phyloP scores from a whole-genome alignment of 2,113 vertebrate genomes.

The Ceyx cyanopectus region DNA sequence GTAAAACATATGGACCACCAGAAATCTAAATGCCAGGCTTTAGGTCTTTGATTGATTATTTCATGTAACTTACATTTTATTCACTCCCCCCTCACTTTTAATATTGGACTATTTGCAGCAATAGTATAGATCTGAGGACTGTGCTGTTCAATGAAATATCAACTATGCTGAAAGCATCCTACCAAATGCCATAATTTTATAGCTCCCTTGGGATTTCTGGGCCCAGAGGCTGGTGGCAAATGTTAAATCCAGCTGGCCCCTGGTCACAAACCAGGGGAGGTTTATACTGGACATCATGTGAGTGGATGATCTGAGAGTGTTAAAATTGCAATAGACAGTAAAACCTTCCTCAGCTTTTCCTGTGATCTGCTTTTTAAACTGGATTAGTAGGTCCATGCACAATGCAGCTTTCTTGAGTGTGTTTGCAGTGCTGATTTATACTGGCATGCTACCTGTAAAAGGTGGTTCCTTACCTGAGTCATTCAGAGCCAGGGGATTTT shows the following conservation, averaged over 20 bases:
- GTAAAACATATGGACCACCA: conserved; percentile 65
- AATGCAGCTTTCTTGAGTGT: not conserved
- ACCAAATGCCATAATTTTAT: not conserved
- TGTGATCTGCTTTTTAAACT: not conserved
- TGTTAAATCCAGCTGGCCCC: no score
- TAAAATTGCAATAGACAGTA: not conserved
- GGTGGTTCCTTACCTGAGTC: not conserved
- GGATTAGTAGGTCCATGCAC: not conserved
- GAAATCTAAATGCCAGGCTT: conserved; percentile 20
- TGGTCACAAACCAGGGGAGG: no score
- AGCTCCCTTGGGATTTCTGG: not conserved
- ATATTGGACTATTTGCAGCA: not conserved
- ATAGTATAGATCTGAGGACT: not conserved
- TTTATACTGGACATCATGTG: no score
- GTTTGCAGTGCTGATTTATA: not conserved
- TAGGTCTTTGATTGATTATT: conserved; percentile 54
- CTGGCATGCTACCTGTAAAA: not conserved
- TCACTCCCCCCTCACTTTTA: not conserved
- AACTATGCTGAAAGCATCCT: not conserved
- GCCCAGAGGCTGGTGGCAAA: no score
- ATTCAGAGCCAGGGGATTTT: not conserved
- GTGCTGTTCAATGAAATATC: not conserved
- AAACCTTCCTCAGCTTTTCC: not conserved
- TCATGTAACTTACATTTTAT: conserved; percentile 33
- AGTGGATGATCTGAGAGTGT: not conserved